Base-by-base conservation (phyloP, 2,888 invertebrate genomes). In the Dicroscelio sp. region DNA sequence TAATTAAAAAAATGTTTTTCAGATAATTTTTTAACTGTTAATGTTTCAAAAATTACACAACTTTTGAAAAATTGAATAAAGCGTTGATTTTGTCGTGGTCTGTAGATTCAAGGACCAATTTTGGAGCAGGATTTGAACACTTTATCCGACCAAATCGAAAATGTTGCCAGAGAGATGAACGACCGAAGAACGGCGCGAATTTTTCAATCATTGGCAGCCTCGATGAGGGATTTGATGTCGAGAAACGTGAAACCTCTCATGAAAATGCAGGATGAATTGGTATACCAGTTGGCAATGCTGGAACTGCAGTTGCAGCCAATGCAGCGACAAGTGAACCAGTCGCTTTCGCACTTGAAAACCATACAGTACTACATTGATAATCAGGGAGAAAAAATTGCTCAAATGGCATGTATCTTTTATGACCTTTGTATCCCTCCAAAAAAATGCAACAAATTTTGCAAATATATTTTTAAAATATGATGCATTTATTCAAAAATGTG, bases 291-390 rank as follows among this genome's bases (percentile, higher is more conserved):
- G 94, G 98, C 98, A 0, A 98, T 98, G 43, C 95, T 98, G 71
- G 98, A 98, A 95, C 97, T 98, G 10, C 98, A 98, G 94, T 96
- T 98, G 93, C 97, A 97, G 94, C 98, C 98, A 0, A 97, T 98
- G 94, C 98, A 98, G 92, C 97, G 97, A 90, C 98, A 98, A 97
- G 97, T 98, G 6, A 98, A 98, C 96, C 98, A 98, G 94, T 98
- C 98, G 0, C 97, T 98, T 8, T 98, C 98, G 85, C 98, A 98
- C 95, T 97, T 98, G 93, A 98, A 98, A 94, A 98, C 98, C n/a
- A 98, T 98, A 69, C 98, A 98, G 96, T 98, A 97, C 96, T 98
- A 98, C 96, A 97, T 98, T 90, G 98, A 98, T 94, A 98, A 98
- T 95, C 98, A 98, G 94, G 98, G 98, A 43, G 97, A 97, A 75